These are phyloP conservation scores for Pseudopleuronectes americanus DNA, from an alignment of 2,797 vertebrate genomes.

Conservation along the genomic window DNA sequence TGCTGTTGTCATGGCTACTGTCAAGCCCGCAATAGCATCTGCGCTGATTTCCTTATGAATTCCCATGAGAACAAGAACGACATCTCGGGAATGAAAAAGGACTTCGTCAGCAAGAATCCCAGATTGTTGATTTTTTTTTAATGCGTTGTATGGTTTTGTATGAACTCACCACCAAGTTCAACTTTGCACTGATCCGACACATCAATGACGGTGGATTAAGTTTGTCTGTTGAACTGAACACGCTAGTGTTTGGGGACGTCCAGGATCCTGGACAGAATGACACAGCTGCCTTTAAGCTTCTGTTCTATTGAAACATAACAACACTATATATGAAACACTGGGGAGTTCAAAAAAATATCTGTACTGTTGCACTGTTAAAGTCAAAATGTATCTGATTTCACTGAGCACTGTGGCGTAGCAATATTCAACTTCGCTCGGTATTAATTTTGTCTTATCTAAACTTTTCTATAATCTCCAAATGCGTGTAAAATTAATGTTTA, in stretches of 20 bases:
- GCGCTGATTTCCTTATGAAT: neutral
- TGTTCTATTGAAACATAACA: too few species aligned
- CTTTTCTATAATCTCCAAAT: neutral
- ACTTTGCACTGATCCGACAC: too few species aligned
- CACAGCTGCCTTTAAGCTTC: too few species aligned
- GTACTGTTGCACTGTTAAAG: too few species aligned
- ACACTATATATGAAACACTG: too few species aligned
- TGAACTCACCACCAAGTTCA: neutral
- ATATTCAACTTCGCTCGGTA: neutral
- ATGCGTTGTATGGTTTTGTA: neutral
- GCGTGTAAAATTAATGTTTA: neutral
- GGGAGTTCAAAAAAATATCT: too few species aligned
- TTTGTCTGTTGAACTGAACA: too few species aligned
- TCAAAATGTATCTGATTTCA: too few species aligned
- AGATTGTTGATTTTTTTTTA: neutral
- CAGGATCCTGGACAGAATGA: too few species aligned
- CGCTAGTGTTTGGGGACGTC: too few species aligned
- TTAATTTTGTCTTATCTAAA: neutral
- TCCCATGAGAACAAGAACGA: neutral
- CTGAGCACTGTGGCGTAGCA: too few species aligned
- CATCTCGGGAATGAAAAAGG: neutral
- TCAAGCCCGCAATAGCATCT: slow-evolving; percentile 31
- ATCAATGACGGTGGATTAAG: too few species aligned
- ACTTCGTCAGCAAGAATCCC: neutral
- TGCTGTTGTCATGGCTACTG: slow-evolving; percentile 48